Percentiles rank a stretch among this genome's conserved stretches.
Evolutionary conservation across 2,113 vertebrate species (phyloP).

Genomic region (Equus przewalskii): DNA sequence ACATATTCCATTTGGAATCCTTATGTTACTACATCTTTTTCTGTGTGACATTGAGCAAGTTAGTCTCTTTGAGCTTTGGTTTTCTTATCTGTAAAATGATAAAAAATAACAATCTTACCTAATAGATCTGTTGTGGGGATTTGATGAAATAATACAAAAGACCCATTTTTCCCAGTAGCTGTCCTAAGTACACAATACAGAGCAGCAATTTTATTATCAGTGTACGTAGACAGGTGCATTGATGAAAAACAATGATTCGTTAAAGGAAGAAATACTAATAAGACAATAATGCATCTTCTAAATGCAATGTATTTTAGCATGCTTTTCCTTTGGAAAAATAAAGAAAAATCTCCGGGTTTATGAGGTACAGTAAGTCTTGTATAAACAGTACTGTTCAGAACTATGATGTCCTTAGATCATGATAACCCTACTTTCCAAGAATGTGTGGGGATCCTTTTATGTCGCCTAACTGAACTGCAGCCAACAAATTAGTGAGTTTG

Average conservation of each 20-base stretch:
- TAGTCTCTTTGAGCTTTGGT: neutral
- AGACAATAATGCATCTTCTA: neutral
- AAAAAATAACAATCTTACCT: neutral
- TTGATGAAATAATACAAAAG: neutral
- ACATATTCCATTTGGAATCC: neutral
- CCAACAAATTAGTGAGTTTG: constrained; percentile 51
- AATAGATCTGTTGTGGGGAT: neutral
- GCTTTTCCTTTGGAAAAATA: neutral
- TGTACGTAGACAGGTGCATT: neutral
- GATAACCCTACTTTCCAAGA: constrained; percentile 46
- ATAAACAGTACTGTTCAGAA: neutral
- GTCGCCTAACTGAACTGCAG: constrained; percentile 5
- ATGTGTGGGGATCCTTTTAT: neutral
- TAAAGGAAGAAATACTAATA: neutral
- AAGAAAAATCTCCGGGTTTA: neutral
- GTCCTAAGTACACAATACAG: neutral
- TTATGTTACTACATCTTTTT: neutral
- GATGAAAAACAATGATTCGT: neutral
- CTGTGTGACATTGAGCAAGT: neutral
- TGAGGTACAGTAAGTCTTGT: neutral
- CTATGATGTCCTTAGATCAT: neutral
- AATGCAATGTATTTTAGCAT: neutral
- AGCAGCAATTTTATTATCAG: neutral
- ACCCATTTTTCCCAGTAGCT: neutral
- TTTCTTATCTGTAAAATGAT: neutral